These are phyloP conservation scores for Periplaneta americana DNA, from an alignment of 1,140 invertebrate genomes.

Conservation along the genomic window DNA sequence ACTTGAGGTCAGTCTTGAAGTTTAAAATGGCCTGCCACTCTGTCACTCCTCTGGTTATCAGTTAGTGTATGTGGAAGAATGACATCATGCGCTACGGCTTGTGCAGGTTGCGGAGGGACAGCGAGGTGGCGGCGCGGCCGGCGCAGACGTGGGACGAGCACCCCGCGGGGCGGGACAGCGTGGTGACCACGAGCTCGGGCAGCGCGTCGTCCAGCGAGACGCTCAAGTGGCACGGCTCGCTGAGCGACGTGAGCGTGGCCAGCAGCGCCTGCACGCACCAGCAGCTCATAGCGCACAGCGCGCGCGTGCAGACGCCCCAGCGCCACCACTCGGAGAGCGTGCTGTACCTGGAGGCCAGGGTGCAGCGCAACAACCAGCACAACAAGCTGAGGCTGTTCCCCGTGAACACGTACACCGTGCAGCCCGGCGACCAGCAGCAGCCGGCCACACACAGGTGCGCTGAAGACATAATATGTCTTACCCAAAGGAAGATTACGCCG, in stretches of 20 bases:
- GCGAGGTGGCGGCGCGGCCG: slow-evolving; percentile 18
- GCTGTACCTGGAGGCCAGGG: slow-evolving; percentile 48
- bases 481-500: too few relatives aligned
- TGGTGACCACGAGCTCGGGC: slow-evolving; percentile 48
- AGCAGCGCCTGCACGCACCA: slow-evolving; percentile 37
- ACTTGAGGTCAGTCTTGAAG: too few relatives aligned
- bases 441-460: neutral
- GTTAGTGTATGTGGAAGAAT: too few relatives aligned
- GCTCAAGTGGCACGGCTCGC: slow-evolving; percentile 75
- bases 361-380: slow-evolving; percentile 35
- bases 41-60: too few relatives aligned
- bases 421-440: slow-evolving; percentile 32
- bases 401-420: slow-evolving; percentile 52
- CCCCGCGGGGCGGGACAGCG: slow-evolving; percentile 54
- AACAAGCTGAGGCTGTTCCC: slow-evolving; percentile 44
- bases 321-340: slow-evolving; percentile 76
- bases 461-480: too few relatives aligned
- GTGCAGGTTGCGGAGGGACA: slow-evolving; percentile 29
- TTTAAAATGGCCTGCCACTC: too few relatives aligned
- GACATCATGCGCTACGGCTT: too few relatives aligned
- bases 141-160: slow-evolving; percentile 28
- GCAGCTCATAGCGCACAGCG: slow-evolving; percentile 72
- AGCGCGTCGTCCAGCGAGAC: slow-evolving; percentile 71
- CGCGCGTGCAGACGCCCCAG: slow-evolving; percentile 72
- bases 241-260: slow-evolving; percentile 67